Conservation (phyloP, 2,888 invertebrate genomes). For the Acrobasis consociella region DNA sequence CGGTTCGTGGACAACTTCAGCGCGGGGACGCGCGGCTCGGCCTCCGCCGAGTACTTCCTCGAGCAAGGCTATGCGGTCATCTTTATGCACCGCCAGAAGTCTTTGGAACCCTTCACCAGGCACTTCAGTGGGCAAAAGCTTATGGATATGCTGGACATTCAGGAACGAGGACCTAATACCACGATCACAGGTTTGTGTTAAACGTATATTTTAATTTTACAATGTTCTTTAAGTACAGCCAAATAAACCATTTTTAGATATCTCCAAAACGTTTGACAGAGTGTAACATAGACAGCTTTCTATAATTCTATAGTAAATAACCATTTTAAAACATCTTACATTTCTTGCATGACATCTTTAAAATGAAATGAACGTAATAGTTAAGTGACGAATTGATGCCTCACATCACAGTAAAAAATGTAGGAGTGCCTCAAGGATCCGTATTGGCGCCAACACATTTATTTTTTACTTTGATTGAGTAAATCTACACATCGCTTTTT, state of each 20-base stretch:
- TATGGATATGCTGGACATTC: conserved; percentile 89
- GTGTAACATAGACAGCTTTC: neutral
- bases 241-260: neutral
- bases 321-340: conserved; percentile 15
- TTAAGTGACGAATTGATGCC: neutral
- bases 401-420: neutral
- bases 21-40: conserved; percentile 96
- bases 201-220: neutral
- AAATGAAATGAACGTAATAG: neutral
- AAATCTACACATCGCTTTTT: no score
- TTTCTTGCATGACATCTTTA: neutral
- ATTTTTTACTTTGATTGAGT: no score
- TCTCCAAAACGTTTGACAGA: neutral
- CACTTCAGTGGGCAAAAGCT: conserved; percentile 91
- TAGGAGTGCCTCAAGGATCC: neutral
- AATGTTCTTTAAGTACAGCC: neutral
- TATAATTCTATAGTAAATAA: neutral
- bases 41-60: conserved; percentile 97
- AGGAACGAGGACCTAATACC: conserved; percentile 84
- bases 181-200: conserved; percentile 82
- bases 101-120: conserved; percentile 94
- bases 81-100: conserved; percentile 95
- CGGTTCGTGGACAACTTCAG: conserved; percentile 99
- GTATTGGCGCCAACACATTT: neutral
- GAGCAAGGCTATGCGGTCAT: conserved; percentile 93